A percentile compares a stretch with the other conserved stretches of the same genome.
Evolutionary conservation across 2,888 invertebrate species (phyloP).

Genomic region (Microctonus brassicae): DNA sequence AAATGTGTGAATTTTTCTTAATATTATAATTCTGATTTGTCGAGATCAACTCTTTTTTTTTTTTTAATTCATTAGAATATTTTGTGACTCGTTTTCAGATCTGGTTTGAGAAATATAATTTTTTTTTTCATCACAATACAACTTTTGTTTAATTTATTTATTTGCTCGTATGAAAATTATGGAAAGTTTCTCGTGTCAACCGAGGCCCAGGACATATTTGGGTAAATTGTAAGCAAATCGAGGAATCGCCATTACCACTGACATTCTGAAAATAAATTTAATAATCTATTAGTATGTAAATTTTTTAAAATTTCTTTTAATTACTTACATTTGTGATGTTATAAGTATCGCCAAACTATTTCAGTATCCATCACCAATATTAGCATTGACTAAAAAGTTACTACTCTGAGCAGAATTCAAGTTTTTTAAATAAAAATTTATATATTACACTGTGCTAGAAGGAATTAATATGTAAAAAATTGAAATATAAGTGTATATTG

Average conservation of each 20-base stretch:
- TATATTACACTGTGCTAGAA: background rate
- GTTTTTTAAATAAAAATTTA: background rate
- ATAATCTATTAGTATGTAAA: slow-evolving; percentile 19
- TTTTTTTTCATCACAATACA: background rate
- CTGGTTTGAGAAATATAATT: background rate
- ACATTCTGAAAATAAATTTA: slow-evolving; percentile 76
- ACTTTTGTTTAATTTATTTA: background rate
- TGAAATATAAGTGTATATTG: background rate
- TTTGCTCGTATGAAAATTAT: background rate
- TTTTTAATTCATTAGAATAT: background rate
- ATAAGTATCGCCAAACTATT: slow-evolving; percentile 23
- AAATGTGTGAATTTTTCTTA: background rate
- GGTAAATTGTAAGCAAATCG: slow-evolving; percentile 86
- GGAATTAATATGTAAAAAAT: background rate
- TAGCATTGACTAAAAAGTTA: slow-evolving; percentile 27
- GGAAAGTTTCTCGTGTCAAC: slow-evolving; percentile 67
- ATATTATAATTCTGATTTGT: background rate
- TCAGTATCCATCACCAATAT: slow-evolving; percentile 56
- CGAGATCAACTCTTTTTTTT: background rate
- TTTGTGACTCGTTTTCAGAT: background rate
- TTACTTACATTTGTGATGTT: slow-evolving; percentile 16
- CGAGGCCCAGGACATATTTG: slow-evolving; percentile 87
- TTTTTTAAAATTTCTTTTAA: slow-evolving; percentile 13
- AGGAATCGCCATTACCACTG: slow-evolving; percentile 88
- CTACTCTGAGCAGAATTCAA: background rate